phyloP scores from a whole-genome alignment of 2,888 invertebrate species.

The Taenaris catops region DNA sequence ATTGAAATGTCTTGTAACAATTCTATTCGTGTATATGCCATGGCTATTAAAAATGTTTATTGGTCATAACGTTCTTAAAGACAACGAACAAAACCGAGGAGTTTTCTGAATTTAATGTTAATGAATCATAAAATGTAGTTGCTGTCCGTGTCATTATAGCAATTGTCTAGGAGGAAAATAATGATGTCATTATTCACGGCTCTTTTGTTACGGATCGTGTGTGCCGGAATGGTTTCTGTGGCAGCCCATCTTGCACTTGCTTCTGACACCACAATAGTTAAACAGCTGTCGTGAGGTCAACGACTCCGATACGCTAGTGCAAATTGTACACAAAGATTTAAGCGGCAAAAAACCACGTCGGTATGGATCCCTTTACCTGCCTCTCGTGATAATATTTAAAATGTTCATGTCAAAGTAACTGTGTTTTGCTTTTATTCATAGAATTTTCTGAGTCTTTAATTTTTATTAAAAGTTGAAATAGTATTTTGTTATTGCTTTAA shows the following conservation, averaged over 20 bases:
- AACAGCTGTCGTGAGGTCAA: constrained; percentile 74
- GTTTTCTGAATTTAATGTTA: constrained; percentile 12
- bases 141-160: constrained; percentile 36
- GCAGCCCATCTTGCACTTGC: constrained; percentile 59
- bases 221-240: constrained; percentile 59
- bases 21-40: constrained; percentile 22
- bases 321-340: constrained; percentile 70
- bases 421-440: not conserved
- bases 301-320: constrained; percentile 62
- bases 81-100: not conserved
- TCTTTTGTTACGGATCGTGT: constrained; percentile 66
- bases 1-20: constrained; percentile 37
- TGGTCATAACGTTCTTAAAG: constrained; percentile 1
- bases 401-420: not conserved
- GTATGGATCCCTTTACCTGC: constrained; percentile 26
- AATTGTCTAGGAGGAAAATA: constrained; percentile 49
- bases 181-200: constrained; percentile 69
- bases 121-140: constrained; percentile 15
- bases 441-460: not conserved
- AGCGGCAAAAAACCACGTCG: constrained; percentile 62
- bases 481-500: too few relatives aligned
- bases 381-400: constrained; percentile 1
- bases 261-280: constrained; percentile 56
- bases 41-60: constrained; percentile 18
- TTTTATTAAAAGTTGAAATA: constrained; percentile 1